Base-by-base conservation (phyloP, 1,140 invertebrate species). In the Oreohelix idahoensis region DNA sequence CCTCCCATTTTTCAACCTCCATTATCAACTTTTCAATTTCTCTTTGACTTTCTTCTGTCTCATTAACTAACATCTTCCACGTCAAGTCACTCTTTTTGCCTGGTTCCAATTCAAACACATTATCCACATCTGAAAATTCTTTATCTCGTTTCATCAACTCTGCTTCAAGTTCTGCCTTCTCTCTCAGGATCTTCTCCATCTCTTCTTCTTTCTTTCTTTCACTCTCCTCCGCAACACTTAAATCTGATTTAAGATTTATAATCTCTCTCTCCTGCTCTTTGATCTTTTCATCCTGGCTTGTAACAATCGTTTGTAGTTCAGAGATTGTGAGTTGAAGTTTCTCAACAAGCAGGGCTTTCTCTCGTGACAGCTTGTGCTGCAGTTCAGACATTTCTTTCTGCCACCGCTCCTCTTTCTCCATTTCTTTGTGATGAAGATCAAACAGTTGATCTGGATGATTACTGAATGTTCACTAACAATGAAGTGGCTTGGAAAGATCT, bases 81-180 rank as follows among this genome's bases (percentile, higher is more conserved):
- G n/a, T n/a, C n/a, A n/a, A n/a, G n/a, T n/a, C n/a, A n/a, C n/a
- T n/a, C n/a, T n/a, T 49, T n/a, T n/a, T 70, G 17, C 69, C n/a
- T n/a, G n/a, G n/a, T n/a, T 66, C 20, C 17, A 1, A 66, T 23
- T n/a, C 51, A 26, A 66, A 23, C 49, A n/a, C 10, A 45, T 85
- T 66, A 38, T 84, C 79, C 71, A 73, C 32, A 23, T 81, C 79
- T 20, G 23, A 17, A 49, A 76, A 58, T 20, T 77, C 81, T 58
- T 70, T 69, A 5, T 83, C 42, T 29, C 32, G 32, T 23, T 83
- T 83, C 20, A 78, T 36, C 63, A 83, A 51, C 26, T 71, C 42
- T 35, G 45, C 39, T 29, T 77, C 92, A 90, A 83, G 91, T 81
- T 76, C 32, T 20, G 10, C 8, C 23, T 82, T 82, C 35, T 75